phyloP scores from a whole-genome alignment of 2,888 invertebrate species.

The Cephus pulcher region DNA sequence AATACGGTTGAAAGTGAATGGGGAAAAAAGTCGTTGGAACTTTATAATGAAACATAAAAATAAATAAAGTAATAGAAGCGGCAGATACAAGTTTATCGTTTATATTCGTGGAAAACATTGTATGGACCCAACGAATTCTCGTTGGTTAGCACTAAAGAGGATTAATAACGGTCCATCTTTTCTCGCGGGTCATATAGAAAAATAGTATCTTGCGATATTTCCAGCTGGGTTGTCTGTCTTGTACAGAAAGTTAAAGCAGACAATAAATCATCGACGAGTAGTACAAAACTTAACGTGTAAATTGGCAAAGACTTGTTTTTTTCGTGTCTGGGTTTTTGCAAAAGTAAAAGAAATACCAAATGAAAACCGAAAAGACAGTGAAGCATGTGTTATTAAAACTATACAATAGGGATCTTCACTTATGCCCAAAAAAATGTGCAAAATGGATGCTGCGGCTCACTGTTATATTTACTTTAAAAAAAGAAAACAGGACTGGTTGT shows the following conservation, averaged over 20 bases:
- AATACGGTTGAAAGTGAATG: background rate
- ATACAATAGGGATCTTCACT: too few relatives aligned
- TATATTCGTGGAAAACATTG: background rate
- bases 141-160: background rate
- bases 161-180: background rate
- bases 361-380: too few relatives aligned
- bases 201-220: conserved; percentile 20
- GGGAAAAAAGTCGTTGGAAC: background rate
- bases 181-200: conserved; percentile 13
- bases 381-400: too few relatives aligned
- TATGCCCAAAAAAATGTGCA: background rate
- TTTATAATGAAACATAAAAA: background rate
- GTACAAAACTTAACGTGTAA: background rate
- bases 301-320: background rate
- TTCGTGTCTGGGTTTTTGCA: too few relatives aligned
- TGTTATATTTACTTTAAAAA: background rate
- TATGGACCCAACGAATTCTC: background rate
- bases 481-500: background rate
- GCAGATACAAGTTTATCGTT: background rate
- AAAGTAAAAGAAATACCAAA: too few relatives aligned
- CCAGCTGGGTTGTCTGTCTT: conserved; percentile 15
- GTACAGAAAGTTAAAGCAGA: background rate
- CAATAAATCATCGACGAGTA: background rate
- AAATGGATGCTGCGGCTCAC: background rate
- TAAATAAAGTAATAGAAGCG: background rate